A percentile compares a stretch with the other conserved stretches of the same genome.
Evolutionary conservation across 30 jellyfish, hydroid and myxozoan species (phyloP).

Genomic region (Chrysaora quinquecirrha): DNA sequence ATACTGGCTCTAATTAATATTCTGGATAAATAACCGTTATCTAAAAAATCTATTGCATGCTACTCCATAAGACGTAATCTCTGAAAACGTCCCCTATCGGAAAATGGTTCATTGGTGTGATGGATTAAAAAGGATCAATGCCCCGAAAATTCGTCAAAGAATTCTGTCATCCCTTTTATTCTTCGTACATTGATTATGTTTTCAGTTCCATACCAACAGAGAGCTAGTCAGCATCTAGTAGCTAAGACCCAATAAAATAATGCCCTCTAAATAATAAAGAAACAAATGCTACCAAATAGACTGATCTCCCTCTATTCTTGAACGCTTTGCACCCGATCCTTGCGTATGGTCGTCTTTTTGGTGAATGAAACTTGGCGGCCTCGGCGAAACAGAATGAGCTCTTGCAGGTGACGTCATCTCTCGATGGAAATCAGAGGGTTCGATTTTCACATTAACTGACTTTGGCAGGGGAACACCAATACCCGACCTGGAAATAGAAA

Average conservation of each 20-base stretch:
- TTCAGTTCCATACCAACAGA: no score
- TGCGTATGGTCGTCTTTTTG: constrained; percentile 69
- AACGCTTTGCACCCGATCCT: constrained; percentile 60
- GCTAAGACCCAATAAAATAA: constrained; percentile 11
- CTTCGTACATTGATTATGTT: background rate
- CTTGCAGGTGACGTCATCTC: constrained; percentile 91
- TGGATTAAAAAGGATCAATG: background rate
- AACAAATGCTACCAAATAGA: constrained; percentile 56
- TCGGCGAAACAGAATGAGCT: constrained; percentile 84
- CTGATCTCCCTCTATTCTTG: constrained; percentile 61
- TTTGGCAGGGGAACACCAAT: constrained; percentile 66
- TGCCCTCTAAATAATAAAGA: constrained; percentile 3
- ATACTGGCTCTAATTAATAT: background rate
- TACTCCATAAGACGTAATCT: background rate
- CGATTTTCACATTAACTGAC: constrained; percentile 79
- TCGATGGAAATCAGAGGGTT: constrained; percentile 93
- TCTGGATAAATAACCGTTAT: no score
- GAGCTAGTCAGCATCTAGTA: no score
- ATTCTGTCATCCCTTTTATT: background rate
- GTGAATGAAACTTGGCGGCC: constrained; percentile 74
- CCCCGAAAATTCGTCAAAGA: background rate
- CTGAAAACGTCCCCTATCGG: background rate
- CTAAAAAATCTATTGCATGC: background rate
- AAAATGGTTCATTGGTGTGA: background rate
- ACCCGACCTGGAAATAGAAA: constrained; percentile 29